Percentiles rank a stretch among this genome's conserved stretches.
These are phyloP conservation scores for Arrhopalites spinosus DNA, from an alignment of 2,888 invertebrate genomes.

Conservation along the genomic window DNA sequence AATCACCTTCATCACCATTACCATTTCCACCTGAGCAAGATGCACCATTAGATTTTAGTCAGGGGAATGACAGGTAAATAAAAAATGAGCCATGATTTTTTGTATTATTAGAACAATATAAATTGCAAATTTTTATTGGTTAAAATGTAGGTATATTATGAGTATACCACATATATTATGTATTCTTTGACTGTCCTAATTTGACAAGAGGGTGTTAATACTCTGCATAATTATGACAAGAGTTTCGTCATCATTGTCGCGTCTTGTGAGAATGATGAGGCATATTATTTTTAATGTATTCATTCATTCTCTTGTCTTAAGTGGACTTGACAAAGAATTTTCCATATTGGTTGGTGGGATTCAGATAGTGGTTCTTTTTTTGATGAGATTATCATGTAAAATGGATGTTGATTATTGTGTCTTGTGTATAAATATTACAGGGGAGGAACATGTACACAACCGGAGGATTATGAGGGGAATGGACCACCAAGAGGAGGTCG, in stretches of 20 bases:
- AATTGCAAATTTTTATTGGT: background rate
- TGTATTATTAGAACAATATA: background rate
- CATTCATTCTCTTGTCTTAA: too few species aligned
- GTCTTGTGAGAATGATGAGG: too few species aligned
- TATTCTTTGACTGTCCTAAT: conserved; percentile 13
- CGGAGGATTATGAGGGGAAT: conserved; percentile 56
- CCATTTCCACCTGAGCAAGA: conserved; percentile 61
- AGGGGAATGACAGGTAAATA: conserved; percentile 51
- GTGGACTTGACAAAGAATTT: too few species aligned
- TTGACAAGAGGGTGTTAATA: conserved; percentile 26
- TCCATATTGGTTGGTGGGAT: too few species aligned
- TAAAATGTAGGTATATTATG: background rate
- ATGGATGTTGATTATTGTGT: too few species aligned
- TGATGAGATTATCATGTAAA: too few species aligned
- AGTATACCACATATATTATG: background rate
- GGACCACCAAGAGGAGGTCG: conserved; percentile 55
- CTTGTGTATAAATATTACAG: background rate
- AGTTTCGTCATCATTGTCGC: too few species aligned
- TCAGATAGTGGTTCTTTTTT: too few species aligned
- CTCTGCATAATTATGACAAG: too few species aligned
- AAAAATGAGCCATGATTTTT: background rate
- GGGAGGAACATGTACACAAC: conserved; percentile 49
- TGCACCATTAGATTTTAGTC: conserved; percentile 56
- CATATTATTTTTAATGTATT: too few species aligned
- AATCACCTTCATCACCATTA: conserved; percentile 56